Evolutionary conservation across 1,140 invertebrate species (phyloP), one percentile per base, ranked within the genome.

Genomic region (Pseudomyrmex concolor): DNA sequence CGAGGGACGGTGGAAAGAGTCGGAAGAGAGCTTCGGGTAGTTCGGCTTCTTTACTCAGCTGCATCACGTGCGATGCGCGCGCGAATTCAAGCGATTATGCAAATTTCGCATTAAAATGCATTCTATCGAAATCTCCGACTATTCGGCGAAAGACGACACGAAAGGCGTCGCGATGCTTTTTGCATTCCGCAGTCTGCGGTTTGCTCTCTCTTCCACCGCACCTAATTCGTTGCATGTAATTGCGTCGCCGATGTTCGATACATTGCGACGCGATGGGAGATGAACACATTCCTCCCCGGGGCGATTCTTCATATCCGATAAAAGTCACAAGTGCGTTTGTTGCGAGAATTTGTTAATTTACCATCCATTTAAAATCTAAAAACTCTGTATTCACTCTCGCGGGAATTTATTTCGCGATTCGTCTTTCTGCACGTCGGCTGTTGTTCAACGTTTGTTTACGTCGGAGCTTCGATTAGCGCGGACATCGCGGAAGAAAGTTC

Each of bases 61-160:
- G 76, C 76, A 80, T 80, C 76, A 80, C 76, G 76, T 71, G 63
- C 76, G 64, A 68, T 57, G 51, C 19, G 76, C 76, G 43, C 66
- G 76, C 67, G 67, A 80, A 80, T 80, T 80, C 76, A 25, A 70
- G 76, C 76, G 76, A 80, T 80, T 80, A 80, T 80, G 76, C 76
- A 80, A 80, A 80, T 80, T 59, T 80, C 19, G 54, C 76, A 80
- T 80, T 80, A 80, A 80, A 80, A 80, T 80, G 76, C 76, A 80
- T 80, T 80, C 55, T 80, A 80, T 80, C 76, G 55, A 80, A 80
- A 80, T 80, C 76, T 80, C 43, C 76, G 66, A 80, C 66, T 80
- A 80, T 80, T 80, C 76, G 43, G 54, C 54, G 76, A 80, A 70
- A 70, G 43, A 22, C 67, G 76, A 80, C 19, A 67, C 54, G 76